Evolutionary conservation across 2,888 invertebrate species (phyloP).

Genomic region (Drosophila maculinotata): DNA sequence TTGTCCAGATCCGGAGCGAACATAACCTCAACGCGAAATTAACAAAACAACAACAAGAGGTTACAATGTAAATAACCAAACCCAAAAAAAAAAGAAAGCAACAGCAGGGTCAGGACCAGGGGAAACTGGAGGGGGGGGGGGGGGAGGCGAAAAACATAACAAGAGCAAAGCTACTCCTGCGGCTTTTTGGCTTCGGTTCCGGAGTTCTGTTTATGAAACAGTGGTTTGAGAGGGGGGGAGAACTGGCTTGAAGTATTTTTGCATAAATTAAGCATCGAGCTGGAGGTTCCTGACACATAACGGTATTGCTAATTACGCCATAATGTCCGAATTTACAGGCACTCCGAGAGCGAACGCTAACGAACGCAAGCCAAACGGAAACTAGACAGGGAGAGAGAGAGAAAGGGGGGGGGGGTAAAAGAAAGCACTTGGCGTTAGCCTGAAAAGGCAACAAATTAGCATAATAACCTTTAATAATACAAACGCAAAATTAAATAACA

Average conservation of each 20-base stretch:
- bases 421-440: conserved; percentile 19
- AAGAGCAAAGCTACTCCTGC: conserved; percentile 34
- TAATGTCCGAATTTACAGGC: conserved; percentile 69
- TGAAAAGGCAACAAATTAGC: conserved; percentile 69
- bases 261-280: conserved; percentile 75
- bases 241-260: conserved; percentile 41
- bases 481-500: conserved; percentile 79
- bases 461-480: conserved; percentile 81
- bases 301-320: conserved; percentile 77
- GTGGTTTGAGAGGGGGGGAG: background rate
- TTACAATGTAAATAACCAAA: conserved; percentile 30
- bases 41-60: conserved; percentile 24
- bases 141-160: conserved; percentile 4
- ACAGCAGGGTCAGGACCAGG: too few relatives aligned
- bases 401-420: background rate
- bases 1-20: conserved; percentile 62
- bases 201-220: background rate
- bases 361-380: conserved; percentile 20
- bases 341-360: conserved; percentile 10
- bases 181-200: conserved; percentile 10
- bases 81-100: conserved; percentile 6
- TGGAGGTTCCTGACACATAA: conserved; percentile 62
- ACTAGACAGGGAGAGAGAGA: conserved; percentile 1
- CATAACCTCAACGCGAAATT: conserved; percentile 61
- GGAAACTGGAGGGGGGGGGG: too few relatives aligned